phyloP scores from a whole-genome alignment of 2,113 vertebrate species.

The Taurulus bubalis region DNA sequence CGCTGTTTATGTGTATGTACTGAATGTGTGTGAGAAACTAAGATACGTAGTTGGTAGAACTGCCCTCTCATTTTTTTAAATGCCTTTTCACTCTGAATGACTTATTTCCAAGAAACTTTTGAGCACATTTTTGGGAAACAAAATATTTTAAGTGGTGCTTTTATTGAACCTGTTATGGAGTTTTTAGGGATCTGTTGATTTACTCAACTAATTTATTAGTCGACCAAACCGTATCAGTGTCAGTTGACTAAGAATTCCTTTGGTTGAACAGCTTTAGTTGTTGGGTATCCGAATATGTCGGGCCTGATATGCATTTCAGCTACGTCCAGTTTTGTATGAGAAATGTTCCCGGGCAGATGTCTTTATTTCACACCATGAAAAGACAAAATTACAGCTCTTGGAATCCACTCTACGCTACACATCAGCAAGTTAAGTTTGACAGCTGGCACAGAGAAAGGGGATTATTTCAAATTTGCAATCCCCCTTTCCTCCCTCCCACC shows the following conservation, averaged over 20 bases:
- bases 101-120: not conserved
- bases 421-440: conserved; percentile 31
- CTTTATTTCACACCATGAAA: conserved; percentile 38
- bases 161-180: not conserved
- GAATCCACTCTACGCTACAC: conserved; percentile 21
- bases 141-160: not conserved
- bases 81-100: not conserved
- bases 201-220: not conserved
- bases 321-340: not conserved
- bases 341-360: conserved; percentile 26
- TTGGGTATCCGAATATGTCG: not conserved
- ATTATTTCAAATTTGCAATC: conserved; percentile 37
- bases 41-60: not conserved
- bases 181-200: not conserved
- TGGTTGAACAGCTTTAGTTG: not conserved
- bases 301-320: not conserved
- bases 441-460: conserved; percentile 38
- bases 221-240: not conserved
- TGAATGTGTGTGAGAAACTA: not conserved
- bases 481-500: conserved; percentile 4
- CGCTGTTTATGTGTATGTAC: not conserved
- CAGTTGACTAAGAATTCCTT: not conserved
- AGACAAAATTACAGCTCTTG: conserved; percentile 6
- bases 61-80: not conserved
- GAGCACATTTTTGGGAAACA: not conserved